Evolutionary conservation across 2,113 vertebrate genomes (phyloP), one percentile per base, ranked within the genome.

Genomic region (Lates calcarifer): DNA sequence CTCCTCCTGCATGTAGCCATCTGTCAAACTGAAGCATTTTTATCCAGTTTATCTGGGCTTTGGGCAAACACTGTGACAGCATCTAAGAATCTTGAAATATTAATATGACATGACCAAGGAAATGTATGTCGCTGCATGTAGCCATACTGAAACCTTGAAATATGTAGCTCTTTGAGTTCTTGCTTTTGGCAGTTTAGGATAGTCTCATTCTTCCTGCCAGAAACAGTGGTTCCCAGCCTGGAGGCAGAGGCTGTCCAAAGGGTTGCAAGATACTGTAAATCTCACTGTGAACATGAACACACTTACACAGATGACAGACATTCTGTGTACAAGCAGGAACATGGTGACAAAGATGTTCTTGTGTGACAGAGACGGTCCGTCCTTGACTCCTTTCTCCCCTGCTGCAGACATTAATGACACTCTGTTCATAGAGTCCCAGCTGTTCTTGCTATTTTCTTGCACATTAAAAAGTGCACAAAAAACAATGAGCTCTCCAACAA

Each of bases 351-450:
- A 77, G 58, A 31, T 74, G 51, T n/a, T 62, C 2, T 72, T 84
- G 81, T 80, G 55, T 83, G 62, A 82, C 74, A 76, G 62, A 79
- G 75, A 74, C 26, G 67, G 15, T 74, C 77, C 29, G 76, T 83
- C 45, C 58, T 61, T n/a, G 6, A 26, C 61, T 74, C 75, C 75
- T 63, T 79, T 79, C 61, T 84, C 56, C 24, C 56, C 37, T 56
- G 57, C 43, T 73, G 28, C 61, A 82, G 29, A 83, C 80, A 74
- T 70, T 41, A 79, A 33, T 65, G 10, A 33, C 68, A 24, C 57
- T 62, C 35, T 82, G 60, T 53, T 64, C 64, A 68, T 68, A 63
- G 35, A 5, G 47, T 47, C 47, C 41, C 15, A 14, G 37, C 15
- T 58, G 57, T 64, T 29, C 7, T 29, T 56, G 45, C 47, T 33